A percentile compares a stretch with the other conserved stretches of the same genome.
These are phyloP conservation scores for Drosophila repletoides DNA, from an alignment of 1,140 invertebrate genomes.

Conservation along the genomic window DNA sequence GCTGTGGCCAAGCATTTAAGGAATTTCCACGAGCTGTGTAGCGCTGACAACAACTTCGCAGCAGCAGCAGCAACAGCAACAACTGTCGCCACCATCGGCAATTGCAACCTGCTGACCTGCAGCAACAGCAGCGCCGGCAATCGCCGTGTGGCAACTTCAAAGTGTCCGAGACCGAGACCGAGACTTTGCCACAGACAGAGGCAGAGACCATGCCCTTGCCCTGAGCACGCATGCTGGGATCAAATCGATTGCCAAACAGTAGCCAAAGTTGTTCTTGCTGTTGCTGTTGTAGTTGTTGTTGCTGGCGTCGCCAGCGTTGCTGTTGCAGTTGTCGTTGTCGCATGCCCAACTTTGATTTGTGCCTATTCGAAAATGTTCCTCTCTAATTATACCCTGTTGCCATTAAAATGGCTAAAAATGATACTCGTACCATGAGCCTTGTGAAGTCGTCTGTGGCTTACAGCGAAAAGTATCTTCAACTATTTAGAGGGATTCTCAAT, in stretches of 20 bases:
- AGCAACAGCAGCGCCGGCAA: conserved; percentile 26
- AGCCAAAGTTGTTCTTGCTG: conserved; percentile 48
- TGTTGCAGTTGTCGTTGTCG: conserved; percentile 25
- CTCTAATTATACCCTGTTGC: conserved; percentile 10
- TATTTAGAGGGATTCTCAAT: too few relatives aligned
- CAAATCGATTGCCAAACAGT: conserved; percentile 70
- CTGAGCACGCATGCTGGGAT: conserved; percentile 42
- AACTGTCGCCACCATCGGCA: conserved; percentile 31
- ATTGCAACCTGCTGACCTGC: conserved; percentile 74
- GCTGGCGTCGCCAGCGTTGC: conserved; percentile 12
- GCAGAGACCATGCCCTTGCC: conserved; percentile 50
- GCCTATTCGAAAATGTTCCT: conserved; percentile 48
- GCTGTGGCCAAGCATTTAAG: conserved; percentile 54
- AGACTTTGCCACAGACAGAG: background rate
- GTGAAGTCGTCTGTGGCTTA: too few relatives aligned
- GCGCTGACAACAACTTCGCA: conserved; percentile 53
- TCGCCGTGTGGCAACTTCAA: conserved; percentile 53
- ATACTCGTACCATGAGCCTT: background rate
- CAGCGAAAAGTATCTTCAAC: too few relatives aligned
- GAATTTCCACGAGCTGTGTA: conserved; percentile 73
- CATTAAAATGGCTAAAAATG: background rate
- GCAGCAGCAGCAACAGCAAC: conserved; percentile 24
- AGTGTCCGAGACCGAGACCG: conserved; percentile 39
- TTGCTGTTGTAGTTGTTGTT: conserved; percentile 1
- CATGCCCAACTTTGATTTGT: conserved; percentile 60